A percentile compares a stretch with the other conserved stretches of the same genome.
These are phyloP conservation scores for Sebastes matsubarae DNA, from an alignment of 2,797 vertebrate genomes.

Conservation along the genomic window DNA sequence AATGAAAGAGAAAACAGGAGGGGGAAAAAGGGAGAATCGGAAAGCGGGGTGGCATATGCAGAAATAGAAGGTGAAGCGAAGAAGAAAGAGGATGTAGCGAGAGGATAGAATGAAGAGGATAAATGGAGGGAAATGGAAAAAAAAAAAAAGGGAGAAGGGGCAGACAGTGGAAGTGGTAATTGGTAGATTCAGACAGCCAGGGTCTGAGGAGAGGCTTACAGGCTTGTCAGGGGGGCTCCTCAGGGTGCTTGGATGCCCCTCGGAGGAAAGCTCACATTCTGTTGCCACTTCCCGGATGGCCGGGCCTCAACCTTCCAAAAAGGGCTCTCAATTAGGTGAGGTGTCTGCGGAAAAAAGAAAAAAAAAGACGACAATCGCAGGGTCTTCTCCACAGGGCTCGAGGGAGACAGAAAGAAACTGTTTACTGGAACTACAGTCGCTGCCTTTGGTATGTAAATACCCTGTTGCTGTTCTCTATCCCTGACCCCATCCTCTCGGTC, in stretches of 20 bases:
- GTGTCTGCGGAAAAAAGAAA: background rate
- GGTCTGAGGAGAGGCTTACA: slow-evolving; percentile 37
- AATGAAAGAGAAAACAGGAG: slow-evolving; percentile 17
- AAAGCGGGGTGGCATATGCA: background rate
- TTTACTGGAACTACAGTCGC: slow-evolving; percentile 27
- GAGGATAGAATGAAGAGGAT: slow-evolving; percentile 6
- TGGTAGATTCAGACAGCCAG: slow-evolving; percentile 34
- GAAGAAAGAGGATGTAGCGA: background rate
- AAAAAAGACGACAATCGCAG: background rate
- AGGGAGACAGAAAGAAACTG: slow-evolving; percentile 1
- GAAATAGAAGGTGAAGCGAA: slow-evolving; percentile 6
- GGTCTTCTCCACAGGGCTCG: slow-evolving; percentile 1
- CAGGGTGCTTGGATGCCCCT: slow-evolving; percentile 18
- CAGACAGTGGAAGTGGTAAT: slow-evolving; percentile 29
- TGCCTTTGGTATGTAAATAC: slow-evolving; percentile 57
- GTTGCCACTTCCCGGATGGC: slow-evolving; percentile 12
- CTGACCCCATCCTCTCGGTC: slow-evolving; percentile 15
- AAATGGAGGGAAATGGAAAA: slow-evolving; percentile 27
- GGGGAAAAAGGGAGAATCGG: background rate
- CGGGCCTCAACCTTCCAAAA: slow-evolving; percentile 24
- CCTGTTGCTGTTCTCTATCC: slow-evolving; percentile 28
- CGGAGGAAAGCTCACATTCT: slow-evolving; percentile 26
- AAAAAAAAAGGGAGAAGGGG: slow-evolving; percentile 1
- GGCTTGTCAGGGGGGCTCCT: slow-evolving; percentile 38
- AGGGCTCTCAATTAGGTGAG: slow-evolving; percentile 44